Base-by-base conservation (phyloP, 2,888 invertebrate species). In the Cephonodes hylas region DNA sequence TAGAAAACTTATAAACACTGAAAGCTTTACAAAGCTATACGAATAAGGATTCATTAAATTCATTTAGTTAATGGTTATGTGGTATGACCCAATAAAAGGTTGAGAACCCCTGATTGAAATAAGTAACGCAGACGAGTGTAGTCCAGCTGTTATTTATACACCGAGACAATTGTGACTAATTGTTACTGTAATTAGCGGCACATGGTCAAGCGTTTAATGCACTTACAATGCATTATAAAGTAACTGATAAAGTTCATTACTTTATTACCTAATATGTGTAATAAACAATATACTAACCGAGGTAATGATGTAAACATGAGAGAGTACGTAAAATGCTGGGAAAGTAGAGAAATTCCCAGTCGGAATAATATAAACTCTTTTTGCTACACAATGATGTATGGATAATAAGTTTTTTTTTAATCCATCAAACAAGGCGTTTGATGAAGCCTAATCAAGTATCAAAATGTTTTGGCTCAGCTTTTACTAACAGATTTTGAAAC, bases 161-260 rank as follows among this genome's bases (percentile, higher is more conserved):
- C 25, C 53, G 53, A 53, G 53, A 53, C 53, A 53, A 53, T 53
- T 53, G 53, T 53, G 27, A 27, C 18, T 31, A 53, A 53, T 53
- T 53, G 53, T 27, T 53, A 53, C 53, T 31, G 18, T 18, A 53
- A 53, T 53, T 53, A 53, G 31, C 20, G 27, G 18, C 27, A 53
- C 53, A 53, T 53, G 53, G 18, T 31, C 27, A 8, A 1, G 10
- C 18, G 53, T 53, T 53, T 53, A 31, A 10, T 53, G 53, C 53
- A 31, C 53, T 31, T 10, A 53, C 53, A 27, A 48, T 48, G 18
- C 53, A 27, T 53, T 53, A 53, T 27, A 10, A 31, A 15, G 31
- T 53, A 53, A 18, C 53, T 53, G 53, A 53, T 53, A 53, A 53
- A 31, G 18, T 53, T 53, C 7, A 44, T 27, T 27, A 18, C 18